A percentile compares a stretch with the other conserved stretches of the same genome.
phyloP scores from a whole-genome alignment of 2,113 vertebrate species.

The Elephas maximus region DNA sequence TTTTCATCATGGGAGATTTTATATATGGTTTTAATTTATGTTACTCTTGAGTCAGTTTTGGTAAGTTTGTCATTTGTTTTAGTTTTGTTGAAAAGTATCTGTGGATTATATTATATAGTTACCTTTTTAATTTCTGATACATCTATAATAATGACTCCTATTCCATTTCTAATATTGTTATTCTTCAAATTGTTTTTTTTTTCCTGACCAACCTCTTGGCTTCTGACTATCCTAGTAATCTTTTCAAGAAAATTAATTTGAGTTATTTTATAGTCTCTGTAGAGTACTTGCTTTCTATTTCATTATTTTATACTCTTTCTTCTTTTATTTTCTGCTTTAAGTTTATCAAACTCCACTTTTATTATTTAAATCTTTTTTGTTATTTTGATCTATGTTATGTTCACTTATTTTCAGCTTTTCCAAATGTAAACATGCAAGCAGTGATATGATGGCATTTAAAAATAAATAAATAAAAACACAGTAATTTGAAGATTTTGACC shows the following conservation, averaged over 20 bases:
- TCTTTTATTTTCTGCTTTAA: neutral
- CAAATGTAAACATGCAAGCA: neutral
- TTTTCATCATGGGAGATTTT: neutral
- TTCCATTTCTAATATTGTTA: neutral
- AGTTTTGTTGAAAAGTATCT: neutral
- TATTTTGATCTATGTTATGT: too few relatives aligned
- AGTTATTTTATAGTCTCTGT: neutral
- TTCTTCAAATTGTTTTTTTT: neutral
- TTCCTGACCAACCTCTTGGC: neutral
- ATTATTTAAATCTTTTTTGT: neutral
- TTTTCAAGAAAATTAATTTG: neutral
- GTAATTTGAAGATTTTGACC: neutral
- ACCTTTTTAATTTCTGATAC: neutral
- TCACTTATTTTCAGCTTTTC: neutral
- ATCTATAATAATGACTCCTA: neutral
- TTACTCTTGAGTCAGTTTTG: neutral
- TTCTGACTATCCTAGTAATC: neutral
- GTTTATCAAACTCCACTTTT: neutral
- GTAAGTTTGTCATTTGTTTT: neutral
- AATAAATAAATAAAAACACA: neutral
- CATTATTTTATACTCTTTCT: neutral
- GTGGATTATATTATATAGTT: neutral
- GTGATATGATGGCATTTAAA: neutral
- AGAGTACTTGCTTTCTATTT: neutral
- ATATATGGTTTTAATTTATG: neutral